Evolutionary conservation across 2,888 invertebrate species (phyloP).

Genomic region (Anodontia alba): DNA sequence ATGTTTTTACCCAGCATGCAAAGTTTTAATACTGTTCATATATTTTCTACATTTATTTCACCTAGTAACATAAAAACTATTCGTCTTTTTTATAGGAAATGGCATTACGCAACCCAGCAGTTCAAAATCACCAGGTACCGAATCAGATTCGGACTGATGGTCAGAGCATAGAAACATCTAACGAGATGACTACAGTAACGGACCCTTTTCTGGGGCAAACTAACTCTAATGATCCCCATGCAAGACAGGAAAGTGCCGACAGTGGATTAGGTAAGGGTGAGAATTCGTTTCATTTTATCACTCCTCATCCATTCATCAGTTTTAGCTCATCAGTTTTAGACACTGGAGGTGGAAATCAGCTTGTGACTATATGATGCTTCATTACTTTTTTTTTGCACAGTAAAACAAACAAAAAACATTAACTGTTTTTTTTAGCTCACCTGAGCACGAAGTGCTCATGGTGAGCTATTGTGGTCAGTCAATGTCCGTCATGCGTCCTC

Average conservation of each 20-base stretch:
- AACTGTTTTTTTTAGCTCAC: too few relatives aligned
- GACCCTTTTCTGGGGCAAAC: slow-evolving; percentile 81
- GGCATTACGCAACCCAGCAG: slow-evolving; percentile 60
- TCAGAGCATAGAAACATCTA: slow-evolving; percentile 50
- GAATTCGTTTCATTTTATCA: neutral
- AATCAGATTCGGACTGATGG: slow-evolving; percentile 9
- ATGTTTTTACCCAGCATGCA: too few relatives aligned
- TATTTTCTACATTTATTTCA: too few relatives aligned
- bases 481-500: too few relatives aligned
- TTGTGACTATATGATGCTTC: too few relatives aligned
- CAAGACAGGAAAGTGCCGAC: slow-evolving; percentile 97
- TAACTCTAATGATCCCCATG: slow-evolving; percentile 89
- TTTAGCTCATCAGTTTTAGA: too few relatives aligned
- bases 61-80: too few relatives aligned
- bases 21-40: too few relatives aligned
- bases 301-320: neutral
- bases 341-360: too few relatives aligned
- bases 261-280: slow-evolving; percentile 91
- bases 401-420: too few relatives aligned
- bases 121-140: slow-evolving; percentile 36
- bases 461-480: too few relatives aligned
- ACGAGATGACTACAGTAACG: slow-evolving; percentile 77
- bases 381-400: neutral
- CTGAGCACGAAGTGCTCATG: too few relatives aligned
- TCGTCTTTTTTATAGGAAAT: slow-evolving; percentile 56